Base-by-base conservation (phyloP, 2,113 vertebrate genomes). In the Hirundichthys speculiger region DNA sequence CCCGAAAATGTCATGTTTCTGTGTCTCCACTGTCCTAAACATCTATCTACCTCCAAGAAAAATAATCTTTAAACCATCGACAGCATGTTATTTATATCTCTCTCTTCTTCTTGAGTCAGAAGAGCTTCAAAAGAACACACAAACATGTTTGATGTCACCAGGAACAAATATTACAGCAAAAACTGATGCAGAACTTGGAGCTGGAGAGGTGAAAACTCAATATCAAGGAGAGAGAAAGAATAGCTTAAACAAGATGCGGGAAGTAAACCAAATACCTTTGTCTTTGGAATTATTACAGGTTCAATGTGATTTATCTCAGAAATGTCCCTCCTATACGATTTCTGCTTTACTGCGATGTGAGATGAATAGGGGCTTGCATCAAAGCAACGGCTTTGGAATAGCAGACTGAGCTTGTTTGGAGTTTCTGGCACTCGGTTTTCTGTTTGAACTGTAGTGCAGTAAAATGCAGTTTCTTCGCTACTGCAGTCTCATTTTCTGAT, bases 61-160 rank as follows among this genome's bases (percentile, higher is more conserved):
- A 64, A 40, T 24, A 38, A 39, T 13, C 20, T 45, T 51, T 25
- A 45, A 75, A 47, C 57, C 59, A 59, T 41, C 71, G 59, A 77
- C 64, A 68, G 57, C 43, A 13, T 21, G 52, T 71, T 86, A 75
- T 86, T 89, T 83, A 34, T 75, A 34, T 12, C 3, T 62, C 54
- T 74, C 54, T 48, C 24, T 51, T 51, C 13, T 59, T 53, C n/a
- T 53, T 34, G 11, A 71, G 59, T 75, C 15, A 34, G 75, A 77
- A 77, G 75, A 76, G 78, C 84, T 85, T 91, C 86, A 90, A 86
- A 91, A 74, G 27, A 69, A 50, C 54, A 43, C 39, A 40, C 61
- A 68, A 61, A 55, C 64, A 72, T 22, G 73, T 70, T 84, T 89
- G 87, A 89, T 88, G 84, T 87, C 76, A 73, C 72, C 65, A 53